phyloP scores from a whole-genome alignment of 2,888 invertebrate species.

The Junonia oenone region DNA sequence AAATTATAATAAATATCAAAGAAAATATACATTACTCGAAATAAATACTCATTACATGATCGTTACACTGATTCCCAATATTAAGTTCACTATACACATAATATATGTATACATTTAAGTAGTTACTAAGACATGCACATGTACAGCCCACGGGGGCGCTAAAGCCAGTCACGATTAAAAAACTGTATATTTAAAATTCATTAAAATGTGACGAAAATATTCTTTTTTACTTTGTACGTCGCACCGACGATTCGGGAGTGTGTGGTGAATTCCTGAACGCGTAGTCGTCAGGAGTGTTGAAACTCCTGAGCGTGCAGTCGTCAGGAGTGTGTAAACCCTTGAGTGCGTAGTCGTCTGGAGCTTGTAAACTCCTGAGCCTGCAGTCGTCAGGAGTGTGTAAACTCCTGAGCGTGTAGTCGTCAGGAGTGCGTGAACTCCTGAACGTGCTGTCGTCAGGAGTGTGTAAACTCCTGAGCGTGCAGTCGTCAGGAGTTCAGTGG shows the following conservation, averaged over 20 bases:
- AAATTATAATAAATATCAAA: too few relatives aligned
- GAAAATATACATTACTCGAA: not conserved
- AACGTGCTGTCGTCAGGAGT: not conserved
- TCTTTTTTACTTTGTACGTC: constrained; percentile 6
- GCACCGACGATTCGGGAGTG: not conserved
- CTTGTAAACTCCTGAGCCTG: too few relatives aligned
- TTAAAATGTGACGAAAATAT: constrained; percentile 25
- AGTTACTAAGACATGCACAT: not conserved
- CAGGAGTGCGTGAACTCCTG: too few relatives aligned
- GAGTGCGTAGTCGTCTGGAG: not conserved
- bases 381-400: not conserved
- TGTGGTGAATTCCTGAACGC: not conserved
- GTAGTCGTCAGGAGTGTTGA: not conserved
- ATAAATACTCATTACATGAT: not conserved
- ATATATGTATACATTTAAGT: not conserved
- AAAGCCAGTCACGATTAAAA: constrained; percentile 15
- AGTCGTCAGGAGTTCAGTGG: not conserved
- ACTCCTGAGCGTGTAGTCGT: not conserved
- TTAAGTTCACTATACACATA: not conserved
- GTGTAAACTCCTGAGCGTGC: not conserved
- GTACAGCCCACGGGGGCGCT: constrained; percentile 5
- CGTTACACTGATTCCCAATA: constrained; percentile 11
- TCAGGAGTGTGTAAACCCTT: not conserved
- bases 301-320: too few relatives aligned
- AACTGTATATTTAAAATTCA: constrained; percentile 21